These are phyloP conservation scores for Tineola bisselliella DNA, from an alignment of 2,888 invertebrate genomes.

Conservation along the genomic window DNA sequence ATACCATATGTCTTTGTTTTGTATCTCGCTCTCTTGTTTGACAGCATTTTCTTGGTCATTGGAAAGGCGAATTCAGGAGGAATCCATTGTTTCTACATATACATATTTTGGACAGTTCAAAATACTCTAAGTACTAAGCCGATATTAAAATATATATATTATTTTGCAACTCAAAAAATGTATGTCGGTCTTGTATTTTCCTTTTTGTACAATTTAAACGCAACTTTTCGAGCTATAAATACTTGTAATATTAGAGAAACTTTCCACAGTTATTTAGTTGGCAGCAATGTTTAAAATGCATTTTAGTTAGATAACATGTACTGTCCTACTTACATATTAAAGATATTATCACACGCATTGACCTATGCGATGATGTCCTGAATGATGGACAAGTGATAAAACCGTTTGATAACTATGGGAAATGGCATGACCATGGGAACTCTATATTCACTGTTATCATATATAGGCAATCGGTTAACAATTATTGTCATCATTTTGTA, in stretches of 20 bases:
- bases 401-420: conserved; percentile 6
- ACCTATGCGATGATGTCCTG: not conserved
- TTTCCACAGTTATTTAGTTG: no score
- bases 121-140: no score
- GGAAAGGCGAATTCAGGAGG: not conserved
- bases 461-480: not conserved
- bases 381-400: not conserved
- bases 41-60: not conserved
- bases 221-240: no score
- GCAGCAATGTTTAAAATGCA: no score
- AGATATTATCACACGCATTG: not conserved
- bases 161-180: no score
- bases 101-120: no score
- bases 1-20: not conserved
- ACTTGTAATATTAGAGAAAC: no score
- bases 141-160: no score
- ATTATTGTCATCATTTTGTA: not conserved
- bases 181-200: no score
- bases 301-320: not conserved
- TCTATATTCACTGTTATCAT: not conserved
- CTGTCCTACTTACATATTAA: not conserved
- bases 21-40: not conserved
- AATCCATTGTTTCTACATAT: not conserved
- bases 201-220: no score
- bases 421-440: conserved; percentile 8